Percentiles rank a stretch among this genome's conserved stretches.
Conservation (phyloP, 2,797 vertebrate genomes). For the Lacerta viridis region DNA sequence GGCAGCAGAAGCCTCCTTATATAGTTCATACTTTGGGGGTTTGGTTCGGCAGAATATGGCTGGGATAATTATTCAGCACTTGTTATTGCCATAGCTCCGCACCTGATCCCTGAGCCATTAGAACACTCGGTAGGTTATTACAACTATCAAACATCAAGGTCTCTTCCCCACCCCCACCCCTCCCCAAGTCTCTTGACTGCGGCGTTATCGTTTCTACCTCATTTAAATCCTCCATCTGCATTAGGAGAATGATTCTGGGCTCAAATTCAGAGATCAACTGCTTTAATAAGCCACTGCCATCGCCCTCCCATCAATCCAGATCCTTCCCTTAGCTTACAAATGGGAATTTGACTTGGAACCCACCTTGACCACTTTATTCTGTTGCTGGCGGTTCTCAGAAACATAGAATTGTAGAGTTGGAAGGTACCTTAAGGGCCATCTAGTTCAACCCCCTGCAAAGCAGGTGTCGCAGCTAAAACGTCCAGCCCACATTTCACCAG, state of each 20-base stretch:
- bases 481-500: too few relatives aligned
- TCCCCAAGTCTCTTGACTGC: constrained; percentile 81
- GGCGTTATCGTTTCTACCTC: constrained; percentile 85
- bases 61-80: constrained; percentile 99
- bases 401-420: too few relatives aligned
- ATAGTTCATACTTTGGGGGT: constrained; percentile 96
- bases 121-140: constrained; percentile 91
- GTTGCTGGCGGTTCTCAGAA: neutral
- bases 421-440: too few relatives aligned
- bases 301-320: constrained; percentile 64
- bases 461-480: too few relatives aligned
- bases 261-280: constrained; percentile 80
- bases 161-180: constrained; percentile 82
- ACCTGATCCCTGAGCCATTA: constrained; percentile 96
- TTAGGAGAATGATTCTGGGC: constrained; percentile 78
- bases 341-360: constrained; percentile 69
- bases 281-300: constrained; percentile 1
- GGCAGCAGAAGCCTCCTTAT: constrained; percentile 91
- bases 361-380: constrained; percentile 69
- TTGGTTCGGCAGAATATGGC: constrained; percentile 96
- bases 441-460: too few relatives aligned
- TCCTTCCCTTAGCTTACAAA: constrained; percentile 79
- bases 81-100: constrained; percentile 97
- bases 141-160: constrained; percentile 93
- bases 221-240: constrained; percentile 86